phyloP scores from a whole-genome alignment of 2,888 invertebrate genomes.

The Azorinus chamasolen region DNA sequence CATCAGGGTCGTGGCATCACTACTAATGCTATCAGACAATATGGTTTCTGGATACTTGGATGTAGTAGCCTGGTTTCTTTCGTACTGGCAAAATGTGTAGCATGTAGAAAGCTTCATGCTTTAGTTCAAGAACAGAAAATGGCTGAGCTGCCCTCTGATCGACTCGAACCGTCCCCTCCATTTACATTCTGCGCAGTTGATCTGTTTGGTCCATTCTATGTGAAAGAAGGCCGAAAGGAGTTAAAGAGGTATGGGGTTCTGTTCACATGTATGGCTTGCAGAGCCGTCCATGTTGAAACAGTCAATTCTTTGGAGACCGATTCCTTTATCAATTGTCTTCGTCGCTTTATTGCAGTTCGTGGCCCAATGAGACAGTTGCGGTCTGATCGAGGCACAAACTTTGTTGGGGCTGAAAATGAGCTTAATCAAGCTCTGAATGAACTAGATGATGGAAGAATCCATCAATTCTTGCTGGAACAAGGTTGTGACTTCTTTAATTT shows the following conservation, averaged over 20 bases:
- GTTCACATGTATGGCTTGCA: constrained; percentile 79
- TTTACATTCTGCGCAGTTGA: constrained; percentile 6
- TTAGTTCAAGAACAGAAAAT: constrained; percentile 72
- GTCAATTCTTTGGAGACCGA: constrained; percentile 56
- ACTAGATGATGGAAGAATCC: constrained; percentile 7
- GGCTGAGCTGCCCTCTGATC: too few relatives aligned
- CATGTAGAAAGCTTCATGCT: constrained; percentile 74
- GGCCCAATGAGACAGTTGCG: constrained; percentile 53
- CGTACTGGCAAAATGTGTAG: constrained; percentile 72
- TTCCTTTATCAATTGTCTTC: constrained; percentile 65
- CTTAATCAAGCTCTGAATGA: constrained; percentile 37
- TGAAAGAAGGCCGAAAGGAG: constrained; percentile 71
- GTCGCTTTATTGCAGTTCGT: constrained; percentile 57
- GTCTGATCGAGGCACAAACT: constrained; percentile 62
- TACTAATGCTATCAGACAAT: constrained; percentile 56
- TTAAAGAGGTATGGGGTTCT: constrained; percentile 78
- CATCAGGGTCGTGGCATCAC: constrained; percentile 63
- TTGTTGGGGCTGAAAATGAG: constrained; percentile 59
- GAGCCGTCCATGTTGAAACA: constrained; percentile 78
- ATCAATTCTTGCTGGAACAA: constrained; percentile 7
- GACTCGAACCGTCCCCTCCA: too few relatives aligned
- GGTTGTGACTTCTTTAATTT: constrained; percentile 18
- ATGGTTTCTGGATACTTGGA: constrained; percentile 78
- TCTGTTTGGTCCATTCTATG: constrained; percentile 24
- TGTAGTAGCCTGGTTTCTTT: constrained; percentile 65